Evolutionary conservation across 2,113 vertebrate species (phyloP), one percentile per base, ranked within the genome.

Genomic region (Sialia sialis): DNA sequence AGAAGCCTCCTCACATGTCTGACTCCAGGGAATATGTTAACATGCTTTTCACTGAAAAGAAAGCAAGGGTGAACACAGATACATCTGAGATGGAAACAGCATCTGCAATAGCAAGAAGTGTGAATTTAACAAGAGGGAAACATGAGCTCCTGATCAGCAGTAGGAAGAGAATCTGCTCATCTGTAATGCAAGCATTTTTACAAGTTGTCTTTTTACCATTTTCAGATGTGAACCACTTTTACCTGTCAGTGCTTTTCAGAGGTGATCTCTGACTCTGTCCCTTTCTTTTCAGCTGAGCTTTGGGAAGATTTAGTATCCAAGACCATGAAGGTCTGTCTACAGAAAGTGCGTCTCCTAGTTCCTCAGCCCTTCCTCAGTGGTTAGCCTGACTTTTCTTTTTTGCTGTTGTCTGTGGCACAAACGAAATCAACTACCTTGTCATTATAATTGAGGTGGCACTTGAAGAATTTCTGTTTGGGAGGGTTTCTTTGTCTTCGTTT

Each of bases 21-120:
- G 62, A 87, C 95, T 94, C 23, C 43, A 62, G 87, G 87, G 32
- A 79, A 95, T 62, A 87, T 80, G 78, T 83, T 92, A 91, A 87
- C 78, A 51, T 82, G 43, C 32, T 69, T 85, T 85, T 87, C 78
- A 73, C 62, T 73, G 67, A 55, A 72, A 25, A 51, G 73, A 89
- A 69, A 49, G 87, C 60, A 84, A 84, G 49, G 67, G 36, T 93
- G 84, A 95, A 58, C 54, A 54, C 17, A 48, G 55, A 54, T 84
- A 44, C 3, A 63, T 60, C 82, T 87, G 64, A 93, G 87, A 66
- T 68, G 17, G 84, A 89, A 84, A 73, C 66, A 74, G 34, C 51
- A 80, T 76, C 70, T 77, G 84, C 70, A 85, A 11, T 73, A 73
- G 43, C 51, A 64, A 79, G 81, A 91, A 87, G 70, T 39, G 36